Evolutionary conservation across 64 coral and sea anemone genomes (phyloP).

Genomic region (Montipora efflorescens): DNA sequence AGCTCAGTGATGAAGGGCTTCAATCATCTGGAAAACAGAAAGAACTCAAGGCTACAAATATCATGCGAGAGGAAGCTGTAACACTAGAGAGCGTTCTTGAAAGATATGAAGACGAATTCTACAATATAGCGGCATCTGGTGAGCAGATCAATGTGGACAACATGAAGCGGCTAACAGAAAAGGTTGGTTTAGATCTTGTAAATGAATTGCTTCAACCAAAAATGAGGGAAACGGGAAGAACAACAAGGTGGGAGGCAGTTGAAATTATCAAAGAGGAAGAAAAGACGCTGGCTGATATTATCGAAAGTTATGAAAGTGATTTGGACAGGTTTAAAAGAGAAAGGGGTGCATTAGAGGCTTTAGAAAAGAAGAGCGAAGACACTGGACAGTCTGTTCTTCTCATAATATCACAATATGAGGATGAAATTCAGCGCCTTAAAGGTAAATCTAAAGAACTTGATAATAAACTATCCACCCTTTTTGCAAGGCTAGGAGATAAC

Average conservation of each 20-base stretch:
- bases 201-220: neutral
- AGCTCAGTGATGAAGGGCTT: neutral
- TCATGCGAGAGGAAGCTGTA: slow-evolving; percentile 9
- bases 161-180: slow-evolving; percentile 11
- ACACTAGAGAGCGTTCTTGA: slow-evolving; percentile 12
- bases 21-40: neutral
- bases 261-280: slow-evolving; percentile 32
- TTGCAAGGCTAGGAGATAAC: slow-evolving; percentile 45
- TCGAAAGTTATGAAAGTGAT: slow-evolving; percentile 56
- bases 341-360: slow-evolving; percentile 54
- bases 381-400: slow-evolving; percentile 10
- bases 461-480: neutral
- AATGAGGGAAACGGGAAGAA: neutral
- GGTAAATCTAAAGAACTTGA: neutral
- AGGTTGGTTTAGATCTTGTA: slow-evolving; percentile 43
- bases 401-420: slow-evolving; percentile 67
- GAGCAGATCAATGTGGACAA: neutral
- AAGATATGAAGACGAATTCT: slow-evolving; percentile 21
- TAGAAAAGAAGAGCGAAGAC: neutral
- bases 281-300: slow-evolving; percentile 51
- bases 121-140: neutral
- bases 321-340: slow-evolving; percentile 57
- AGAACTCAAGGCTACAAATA: neutral
- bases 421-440: slow-evolving; percentile 47
- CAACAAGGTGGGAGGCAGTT: slow-evolving; percentile 10